A percentile compares a stretch with the other conserved stretches of the same genome.
Evolutionary conservation across 2,113 vertebrate species (phyloP).

Genomic region (Ceyx melanurus): DNA sequence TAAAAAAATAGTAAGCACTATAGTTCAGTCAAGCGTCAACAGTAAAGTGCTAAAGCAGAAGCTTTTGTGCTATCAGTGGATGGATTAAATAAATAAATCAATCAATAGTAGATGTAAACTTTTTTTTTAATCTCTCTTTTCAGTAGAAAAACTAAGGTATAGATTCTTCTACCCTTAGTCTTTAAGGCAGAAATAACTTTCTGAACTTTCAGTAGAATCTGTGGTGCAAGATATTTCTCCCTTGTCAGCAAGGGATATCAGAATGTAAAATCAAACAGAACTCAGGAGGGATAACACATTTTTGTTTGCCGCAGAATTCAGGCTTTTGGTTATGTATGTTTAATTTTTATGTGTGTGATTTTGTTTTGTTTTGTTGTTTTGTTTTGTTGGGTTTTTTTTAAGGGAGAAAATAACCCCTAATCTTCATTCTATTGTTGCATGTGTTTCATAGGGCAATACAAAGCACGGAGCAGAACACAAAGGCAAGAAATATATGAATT

Average conservation of each 20-base stretch:
- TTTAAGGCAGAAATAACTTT: not conserved
- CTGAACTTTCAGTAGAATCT: not conserved
- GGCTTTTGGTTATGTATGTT: not conserved
- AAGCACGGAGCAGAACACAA: not conserved
- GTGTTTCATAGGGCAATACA: not conserved
- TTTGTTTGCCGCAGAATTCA: not conserved
- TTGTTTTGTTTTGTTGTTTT: too few relatives aligned
- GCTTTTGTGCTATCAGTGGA: slow-evolving; percentile 23
- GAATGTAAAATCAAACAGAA: not conserved
- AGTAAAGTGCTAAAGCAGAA: slow-evolving; percentile 58
- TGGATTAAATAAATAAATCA: slow-evolving; percentile 58
- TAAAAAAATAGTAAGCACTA: slow-evolving; percentile 36
- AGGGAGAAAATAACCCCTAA: not conserved
- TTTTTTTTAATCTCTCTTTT: slow-evolving; percentile 1
- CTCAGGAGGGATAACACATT: not conserved
- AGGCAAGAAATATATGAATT: not conserved
- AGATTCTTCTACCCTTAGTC: not conserved
- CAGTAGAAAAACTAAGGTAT: not conserved
- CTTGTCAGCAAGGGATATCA: not conserved
- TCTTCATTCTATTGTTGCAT: not conserved
- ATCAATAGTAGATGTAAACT: slow-evolving; percentile 52
- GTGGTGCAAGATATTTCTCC: not conserved
- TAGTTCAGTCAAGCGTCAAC: slow-evolving; percentile 44
- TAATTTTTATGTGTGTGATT: not conserved
- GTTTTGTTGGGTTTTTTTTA: not conserved